These are phyloP conservation scores for Eospalax fontanierii DNA, from an alignment of 2,797 vertebrate genomes.

Conservation along the genomic window DNA sequence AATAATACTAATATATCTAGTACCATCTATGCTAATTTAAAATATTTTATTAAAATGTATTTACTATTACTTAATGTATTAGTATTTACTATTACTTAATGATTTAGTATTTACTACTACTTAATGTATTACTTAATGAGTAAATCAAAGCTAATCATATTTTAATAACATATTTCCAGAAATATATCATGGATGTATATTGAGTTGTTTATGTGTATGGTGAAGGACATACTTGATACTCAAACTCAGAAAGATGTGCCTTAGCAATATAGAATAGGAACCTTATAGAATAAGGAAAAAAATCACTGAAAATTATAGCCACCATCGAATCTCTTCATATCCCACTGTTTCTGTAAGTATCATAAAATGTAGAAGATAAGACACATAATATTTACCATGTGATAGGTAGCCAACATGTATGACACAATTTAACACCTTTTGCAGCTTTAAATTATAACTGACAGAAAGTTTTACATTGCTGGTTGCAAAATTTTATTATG, in stretches of 20 bases:
- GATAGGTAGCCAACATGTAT: no score
- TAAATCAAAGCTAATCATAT: not conserved
- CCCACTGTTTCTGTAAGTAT: not conserved
- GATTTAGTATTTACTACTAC: not conserved
- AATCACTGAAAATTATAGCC: not conserved
- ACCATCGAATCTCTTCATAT: not conserved
- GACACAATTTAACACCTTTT: not conserved
- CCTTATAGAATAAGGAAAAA: not conserved
- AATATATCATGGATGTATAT: not conserved
- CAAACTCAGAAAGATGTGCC: not conserved
- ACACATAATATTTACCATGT: not conserved
- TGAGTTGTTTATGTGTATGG: not conserved
- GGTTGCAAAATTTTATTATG: not conserved
- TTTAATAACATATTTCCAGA: not conserved
- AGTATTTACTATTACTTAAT: not conserved
- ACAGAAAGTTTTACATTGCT: not conserved
- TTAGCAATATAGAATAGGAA: not conserved
- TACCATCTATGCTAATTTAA: not conserved
- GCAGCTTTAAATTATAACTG: not conserved
- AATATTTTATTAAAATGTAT: not conserved
- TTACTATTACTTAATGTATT: not conserved
- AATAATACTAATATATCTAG: not conserved
- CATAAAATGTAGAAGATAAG: not conserved
- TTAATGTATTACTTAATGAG: not conserved
- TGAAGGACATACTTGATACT: not conserved